These are phyloP conservation scores for Piezodorus guildinii DNA, from an alignment of 1,140 invertebrate species.

Conservation along the genomic window DNA sequence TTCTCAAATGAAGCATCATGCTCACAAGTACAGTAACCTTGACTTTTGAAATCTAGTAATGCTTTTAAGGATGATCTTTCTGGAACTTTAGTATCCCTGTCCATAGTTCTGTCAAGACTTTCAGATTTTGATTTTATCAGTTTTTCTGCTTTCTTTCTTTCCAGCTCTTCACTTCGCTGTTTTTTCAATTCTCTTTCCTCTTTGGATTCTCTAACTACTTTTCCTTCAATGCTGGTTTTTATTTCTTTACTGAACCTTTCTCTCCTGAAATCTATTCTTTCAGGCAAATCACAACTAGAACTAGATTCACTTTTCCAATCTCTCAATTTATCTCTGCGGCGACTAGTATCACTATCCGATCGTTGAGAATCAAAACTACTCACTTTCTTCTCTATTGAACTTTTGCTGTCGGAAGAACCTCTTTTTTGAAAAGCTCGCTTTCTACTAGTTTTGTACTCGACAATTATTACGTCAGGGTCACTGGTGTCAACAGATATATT, in stretches of 20 bases:
- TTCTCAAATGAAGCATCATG: background rate
- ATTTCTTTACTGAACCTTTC: conserved; percentile 26
- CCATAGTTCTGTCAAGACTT: conserved; percentile 11
- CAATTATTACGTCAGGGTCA: conserved; percentile 30
- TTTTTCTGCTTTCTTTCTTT: conserved; percentile 21
- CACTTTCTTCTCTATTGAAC: conserved; percentile 25
- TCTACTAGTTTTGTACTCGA: conserved; percentile 30
- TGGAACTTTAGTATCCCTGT: conserved; percentile 13
- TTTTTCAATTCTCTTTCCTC: conserved; percentile 24
- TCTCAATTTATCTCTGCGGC: conserved; percentile 20
- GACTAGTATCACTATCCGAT: conserved; percentile 17
- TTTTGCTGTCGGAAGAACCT: conserved; percentile 30
- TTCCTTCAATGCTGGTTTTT: conserved; percentile 26
- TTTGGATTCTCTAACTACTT: conserved; percentile 22
- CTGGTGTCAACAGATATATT: conserved; percentile 26
- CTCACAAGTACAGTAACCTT: conserved; percentile 10
- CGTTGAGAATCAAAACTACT: conserved; percentile 24
- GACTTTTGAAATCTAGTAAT: background rate
- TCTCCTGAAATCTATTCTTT: conserved; percentile 18
- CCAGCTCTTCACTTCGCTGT: conserved; percentile 22
- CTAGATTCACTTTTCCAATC: conserved; percentile 21
- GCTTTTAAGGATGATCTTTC: background rate
- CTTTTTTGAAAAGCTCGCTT: conserved; percentile 29
- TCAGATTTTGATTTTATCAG: conserved; percentile 16
- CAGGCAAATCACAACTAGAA: conserved; percentile 13